phyloP scores from a whole-genome alignment of 2,113 vertebrate genomes.

The Physeter macrocephalus region DNA sequence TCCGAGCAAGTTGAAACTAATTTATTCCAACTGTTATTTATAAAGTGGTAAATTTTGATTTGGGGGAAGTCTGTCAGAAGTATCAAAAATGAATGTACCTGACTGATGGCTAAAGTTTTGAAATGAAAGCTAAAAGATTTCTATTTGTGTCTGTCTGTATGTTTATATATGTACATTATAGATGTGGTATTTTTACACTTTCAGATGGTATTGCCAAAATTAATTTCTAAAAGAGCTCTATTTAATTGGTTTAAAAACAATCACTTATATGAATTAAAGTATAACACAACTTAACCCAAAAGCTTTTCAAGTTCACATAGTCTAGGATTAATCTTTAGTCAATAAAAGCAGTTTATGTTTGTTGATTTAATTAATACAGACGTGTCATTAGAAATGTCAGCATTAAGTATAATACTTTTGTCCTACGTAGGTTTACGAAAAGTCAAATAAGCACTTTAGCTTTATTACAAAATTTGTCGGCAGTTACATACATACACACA shows the following conservation, averaged over 20 bases:
- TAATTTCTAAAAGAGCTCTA: not conserved
- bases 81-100: not conserved
- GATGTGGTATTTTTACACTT: not conserved
- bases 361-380: not conserved
- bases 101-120: not conserved
- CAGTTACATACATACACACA: too few relatives aligned
- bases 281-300: not conserved
- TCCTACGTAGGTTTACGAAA: not conserved
- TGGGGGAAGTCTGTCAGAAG: not conserved
- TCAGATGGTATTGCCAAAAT: not conserved
- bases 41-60: not conserved
- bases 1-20: not conserved
- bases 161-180: not conserved
- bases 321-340: not conserved
- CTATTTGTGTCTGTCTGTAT: not conserved
- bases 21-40: not conserved
- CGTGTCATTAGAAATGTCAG: not conserved
- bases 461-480: not conserved
- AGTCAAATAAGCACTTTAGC: not conserved
- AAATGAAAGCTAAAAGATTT: not conserved
- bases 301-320: not conserved
- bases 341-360: not conserved
- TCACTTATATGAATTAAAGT: not conserved
- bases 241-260: not conserved
- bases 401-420: not conserved